Evolutionary conservation across 2,113 vertebrate species (phyloP).

Genomic region (Dicrurus megarhynchus): DNA sequence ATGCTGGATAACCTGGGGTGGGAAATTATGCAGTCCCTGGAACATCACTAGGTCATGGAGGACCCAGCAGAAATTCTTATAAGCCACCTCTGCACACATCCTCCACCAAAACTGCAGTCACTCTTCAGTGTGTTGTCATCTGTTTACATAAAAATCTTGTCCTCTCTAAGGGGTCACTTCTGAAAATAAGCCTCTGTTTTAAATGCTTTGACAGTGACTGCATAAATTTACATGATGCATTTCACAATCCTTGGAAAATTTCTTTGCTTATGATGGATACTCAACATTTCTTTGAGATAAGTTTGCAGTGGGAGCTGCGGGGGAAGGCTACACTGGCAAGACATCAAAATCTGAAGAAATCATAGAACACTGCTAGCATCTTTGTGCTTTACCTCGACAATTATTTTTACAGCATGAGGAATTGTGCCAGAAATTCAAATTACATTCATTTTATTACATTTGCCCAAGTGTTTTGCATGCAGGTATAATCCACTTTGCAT

Average conservation of each 20-base stretch:
- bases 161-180: neutral
- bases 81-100: neutral
- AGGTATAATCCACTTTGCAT: neutral
- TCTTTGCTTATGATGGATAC: neutral
- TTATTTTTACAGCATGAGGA: neutral
- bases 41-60: neutral
- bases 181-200: slow-evolving; percentile 35
- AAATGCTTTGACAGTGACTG: slow-evolving; percentile 27
- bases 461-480: neutral
- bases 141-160: slow-evolving; percentile 11
- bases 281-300: slow-evolving; percentile 29
- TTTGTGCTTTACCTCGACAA: neutral
- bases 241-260: slow-evolving; percentile 12
- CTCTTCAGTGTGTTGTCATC: neutral
- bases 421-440: neutral
- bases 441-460: neutral
- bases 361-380: neutral
- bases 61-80: neutral
- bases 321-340: slow-evolving; percentile 10
- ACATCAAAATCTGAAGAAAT: slow-evolving; percentile 10
- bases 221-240: slow-evolving; percentile 9
- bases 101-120: neutral
- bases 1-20: neutral
- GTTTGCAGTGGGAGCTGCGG: slow-evolving; percentile 43
- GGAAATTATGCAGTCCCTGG: neutral